phyloP scores from a whole-genome alignment of 2,797 vertebrate species.

The Pachyuromys duprasi region DNA sequence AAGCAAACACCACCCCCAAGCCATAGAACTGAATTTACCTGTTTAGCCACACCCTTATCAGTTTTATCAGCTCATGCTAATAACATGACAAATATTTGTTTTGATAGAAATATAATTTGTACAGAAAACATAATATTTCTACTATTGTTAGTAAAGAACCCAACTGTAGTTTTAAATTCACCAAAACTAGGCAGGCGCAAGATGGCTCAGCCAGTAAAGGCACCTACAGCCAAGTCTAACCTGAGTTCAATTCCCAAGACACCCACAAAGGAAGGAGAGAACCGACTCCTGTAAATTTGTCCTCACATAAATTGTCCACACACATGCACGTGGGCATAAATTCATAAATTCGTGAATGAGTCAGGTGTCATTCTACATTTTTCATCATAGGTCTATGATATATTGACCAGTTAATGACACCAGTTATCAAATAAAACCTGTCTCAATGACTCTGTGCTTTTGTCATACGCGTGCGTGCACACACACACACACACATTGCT shows the following conservation, averaged over 20 bases:
- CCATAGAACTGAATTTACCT: slow-evolving; percentile 6
- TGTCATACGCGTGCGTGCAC: not conserved
- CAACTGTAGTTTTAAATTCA: not conserved
- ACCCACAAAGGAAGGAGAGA: not conserved
- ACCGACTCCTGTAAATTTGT: not conserved
- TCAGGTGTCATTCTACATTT: not conserved
- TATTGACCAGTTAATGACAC: not conserved
- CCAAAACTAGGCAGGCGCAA: not conserved
- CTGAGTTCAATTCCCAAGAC: not conserved
- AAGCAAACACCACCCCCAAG: not conserved
- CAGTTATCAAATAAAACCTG: not conserved
- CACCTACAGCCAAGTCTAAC: not conserved
- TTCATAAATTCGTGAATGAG: no score
- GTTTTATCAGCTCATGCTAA: slow-evolving; percentile 10
- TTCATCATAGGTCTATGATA: not conserved
- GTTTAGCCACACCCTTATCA: slow-evolving; percentile 14
- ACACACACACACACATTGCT: not conserved
- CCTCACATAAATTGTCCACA: not conserved
- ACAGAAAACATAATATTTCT: slow-evolving; percentile 49
- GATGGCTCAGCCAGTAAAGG: not conserved
- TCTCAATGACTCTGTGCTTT: not conserved
- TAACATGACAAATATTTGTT: slow-evolving; percentile 55
- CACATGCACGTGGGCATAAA: not conserved
- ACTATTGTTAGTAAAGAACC: slow-evolving; percentile 30
- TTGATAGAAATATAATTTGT: slow-evolving; percentile 52